Conservation (phyloP, 2,113 vertebrate species). For the Hippoglossus stenolepis region DNA sequence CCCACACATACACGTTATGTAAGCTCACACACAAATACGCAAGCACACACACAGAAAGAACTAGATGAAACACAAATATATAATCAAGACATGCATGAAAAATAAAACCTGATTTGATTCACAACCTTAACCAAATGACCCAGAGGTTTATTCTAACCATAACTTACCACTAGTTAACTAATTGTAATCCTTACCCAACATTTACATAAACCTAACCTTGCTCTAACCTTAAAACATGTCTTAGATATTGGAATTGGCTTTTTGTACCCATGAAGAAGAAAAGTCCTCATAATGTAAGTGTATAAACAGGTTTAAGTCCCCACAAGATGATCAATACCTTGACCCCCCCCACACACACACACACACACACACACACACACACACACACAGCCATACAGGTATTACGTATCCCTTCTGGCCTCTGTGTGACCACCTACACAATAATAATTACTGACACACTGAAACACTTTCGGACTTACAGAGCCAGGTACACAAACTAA, state of each 20-base stretch:
- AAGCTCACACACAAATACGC: constrained; percentile 20
- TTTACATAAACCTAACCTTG: too few species aligned
- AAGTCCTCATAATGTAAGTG: too few species aligned
- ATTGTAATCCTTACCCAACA: not conserved
- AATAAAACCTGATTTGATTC: not conserved
- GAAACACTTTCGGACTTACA: constrained; percentile 57
- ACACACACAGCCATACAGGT: constrained; percentile 24
- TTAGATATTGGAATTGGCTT: too few species aligned
- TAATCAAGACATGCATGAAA: not conserved
- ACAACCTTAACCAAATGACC: not conserved
- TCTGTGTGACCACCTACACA: constrained; percentile 42
- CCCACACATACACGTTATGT: constrained; percentile 21
- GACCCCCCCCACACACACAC: constrained; percentile 5
- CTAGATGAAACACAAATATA: not conserved
- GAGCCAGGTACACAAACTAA: constrained; percentile 5
- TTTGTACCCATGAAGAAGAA: too few species aligned
- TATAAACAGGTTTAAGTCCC: not conserved
- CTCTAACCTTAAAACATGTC: too few species aligned
- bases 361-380: constrained; percentile 15
- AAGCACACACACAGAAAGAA: not conserved
- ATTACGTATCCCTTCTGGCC: constrained; percentile 43
- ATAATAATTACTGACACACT: constrained; percentile 67
- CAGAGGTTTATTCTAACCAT: not conserved
- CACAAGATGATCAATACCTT: not conserved
- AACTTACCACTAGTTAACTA: not conserved